These are phyloP conservation scores for Tokudaia tokunoshimensis DNA, from an alignment of 2,797 vertebrate genomes.

Conservation along the genomic window DNA sequence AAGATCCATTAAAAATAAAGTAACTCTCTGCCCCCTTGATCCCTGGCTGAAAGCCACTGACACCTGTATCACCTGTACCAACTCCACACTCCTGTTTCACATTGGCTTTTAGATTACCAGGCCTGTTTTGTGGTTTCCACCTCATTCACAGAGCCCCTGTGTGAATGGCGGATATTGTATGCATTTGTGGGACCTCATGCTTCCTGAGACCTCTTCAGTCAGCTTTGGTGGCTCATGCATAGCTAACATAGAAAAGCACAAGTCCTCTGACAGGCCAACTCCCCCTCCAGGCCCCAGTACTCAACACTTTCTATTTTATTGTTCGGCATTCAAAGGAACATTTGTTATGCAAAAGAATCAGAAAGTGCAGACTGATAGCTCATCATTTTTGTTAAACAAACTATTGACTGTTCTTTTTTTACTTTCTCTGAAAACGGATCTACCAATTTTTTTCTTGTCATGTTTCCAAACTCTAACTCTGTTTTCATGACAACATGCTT, in stretches of 20 bases:
- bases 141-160: background rate
- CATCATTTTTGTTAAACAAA: slow-evolving; percentile 11
- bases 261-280: background rate
- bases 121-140: background rate
- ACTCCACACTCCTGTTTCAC: background rate
- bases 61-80: background rate
- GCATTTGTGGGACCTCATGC: background rate
- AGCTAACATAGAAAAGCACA: background rate
- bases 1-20: background rate
- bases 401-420: background rate
- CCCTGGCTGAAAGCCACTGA: background rate
- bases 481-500: background rate
- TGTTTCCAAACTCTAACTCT: background rate
- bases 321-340: slow-evolving; percentile 8
- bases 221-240: background rate
- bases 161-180: background rate
- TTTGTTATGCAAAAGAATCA: background rate
- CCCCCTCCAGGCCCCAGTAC: background rate
- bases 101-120: background rate
- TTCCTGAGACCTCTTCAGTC: background rate
- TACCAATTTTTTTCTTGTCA: background rate
- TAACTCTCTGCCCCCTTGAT: background rate
- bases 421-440: slow-evolving; percentile 15
- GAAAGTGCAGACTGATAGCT: background rate
- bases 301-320: background rate